Percentiles rank a stretch among this genome's conserved stretches.
Evolutionary conservation across 1,140 invertebrate species (phyloP).

Genomic region (Cotesia glomerata): DNA sequence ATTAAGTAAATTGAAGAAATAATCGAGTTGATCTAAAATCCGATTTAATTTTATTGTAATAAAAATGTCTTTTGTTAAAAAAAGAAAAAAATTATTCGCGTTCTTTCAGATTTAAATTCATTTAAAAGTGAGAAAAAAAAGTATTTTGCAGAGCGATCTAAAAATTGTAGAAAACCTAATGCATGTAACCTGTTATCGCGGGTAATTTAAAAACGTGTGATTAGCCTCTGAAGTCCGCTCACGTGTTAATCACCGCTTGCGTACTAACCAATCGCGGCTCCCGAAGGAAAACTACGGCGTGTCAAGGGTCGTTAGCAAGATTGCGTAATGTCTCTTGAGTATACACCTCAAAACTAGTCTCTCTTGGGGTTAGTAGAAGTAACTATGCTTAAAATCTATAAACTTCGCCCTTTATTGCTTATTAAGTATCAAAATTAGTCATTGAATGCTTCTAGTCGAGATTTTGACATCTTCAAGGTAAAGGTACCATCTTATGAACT

Average conservation of each 20-base stretch:
- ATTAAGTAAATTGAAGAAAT: too few species aligned
- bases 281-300: constrained; percentile 25
- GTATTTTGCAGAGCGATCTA: too few species aligned
- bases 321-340: constrained; percentile 38
- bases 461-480: too few species aligned
- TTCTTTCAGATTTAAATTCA: too few species aligned
- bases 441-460: too few species aligned
- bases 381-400: neutral
- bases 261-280: constrained; percentile 7
- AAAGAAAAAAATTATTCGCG: too few species aligned
- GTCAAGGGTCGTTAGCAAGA: constrained; percentile 41
- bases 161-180: neutral
- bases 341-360: constrained; percentile 33
- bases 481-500: too few species aligned
- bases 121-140: too few species aligned
- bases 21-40: too few species aligned
- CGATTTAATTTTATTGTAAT: too few species aligned
- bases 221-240: constrained; percentile 14
- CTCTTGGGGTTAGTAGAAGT: constrained; percentile 2
- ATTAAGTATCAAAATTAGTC: too few species aligned
- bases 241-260: constrained; percentile 19
- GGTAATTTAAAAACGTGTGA: neutral
- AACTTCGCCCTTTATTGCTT: neutral
- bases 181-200: neutral
- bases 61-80: too few species aligned